Percentiles rank a stretch among this genome's conserved stretches.
phyloP scores from a whole-genome alignment of 2,797 vertebrate genomes.

The Podarcis siculus region DNA sequence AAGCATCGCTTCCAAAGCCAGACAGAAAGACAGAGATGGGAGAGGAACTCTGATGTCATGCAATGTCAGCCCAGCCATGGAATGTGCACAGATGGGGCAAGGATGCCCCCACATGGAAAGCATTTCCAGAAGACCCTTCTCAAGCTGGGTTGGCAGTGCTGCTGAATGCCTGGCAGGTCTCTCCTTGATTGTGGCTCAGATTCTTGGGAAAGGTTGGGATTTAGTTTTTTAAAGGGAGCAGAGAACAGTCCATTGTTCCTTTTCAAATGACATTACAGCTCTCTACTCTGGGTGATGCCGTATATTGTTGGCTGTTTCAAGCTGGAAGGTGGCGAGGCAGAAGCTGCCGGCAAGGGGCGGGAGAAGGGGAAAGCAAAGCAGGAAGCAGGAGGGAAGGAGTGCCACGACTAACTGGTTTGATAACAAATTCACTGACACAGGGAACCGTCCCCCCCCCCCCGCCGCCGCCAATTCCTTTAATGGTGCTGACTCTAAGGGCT shows the following conservation, averaged over 20 bases:
- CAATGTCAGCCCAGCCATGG: rapidly evolving
- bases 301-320: background rate
- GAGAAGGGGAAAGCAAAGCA: background rate
- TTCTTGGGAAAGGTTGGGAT: background rate
- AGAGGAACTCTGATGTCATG: background rate
- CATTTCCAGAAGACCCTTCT: background rate
- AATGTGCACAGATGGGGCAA: background rate
- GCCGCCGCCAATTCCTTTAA: slow-evolving; percentile 53
- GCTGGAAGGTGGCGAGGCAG: background rate
- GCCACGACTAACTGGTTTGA: background rate
- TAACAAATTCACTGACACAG: slow-evolving; percentile 50
- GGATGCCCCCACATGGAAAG: rapidly evolving
- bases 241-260: background rate
- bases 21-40: background rate
- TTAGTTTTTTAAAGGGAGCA: background rate
- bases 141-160: too few species aligned
- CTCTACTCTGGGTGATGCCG: background rate
- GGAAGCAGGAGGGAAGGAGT: rapidly evolving
- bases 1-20: background rate
- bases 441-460: slow-evolving; percentile 33
- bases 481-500: slow-evolving; percentile 1
- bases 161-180: background rate
- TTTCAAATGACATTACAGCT: background rate
- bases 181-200: background rate
- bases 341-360: background rate